These are phyloP conservation scores for Hemistola chrysoprasaria DNA, from an alignment of 2,888 invertebrate genomes.

Conservation along the genomic window DNA sequence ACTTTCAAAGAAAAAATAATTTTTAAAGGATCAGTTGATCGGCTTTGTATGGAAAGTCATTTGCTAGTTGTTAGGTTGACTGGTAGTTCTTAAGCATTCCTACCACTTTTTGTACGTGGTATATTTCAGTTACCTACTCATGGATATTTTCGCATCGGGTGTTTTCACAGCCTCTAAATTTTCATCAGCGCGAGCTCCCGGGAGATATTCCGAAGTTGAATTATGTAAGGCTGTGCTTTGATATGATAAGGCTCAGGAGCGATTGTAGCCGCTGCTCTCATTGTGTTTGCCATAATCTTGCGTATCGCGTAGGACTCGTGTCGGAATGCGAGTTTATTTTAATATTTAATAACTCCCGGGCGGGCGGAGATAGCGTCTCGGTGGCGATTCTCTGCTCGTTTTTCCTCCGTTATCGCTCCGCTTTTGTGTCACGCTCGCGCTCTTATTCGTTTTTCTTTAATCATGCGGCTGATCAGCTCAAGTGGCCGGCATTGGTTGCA, in stretches of 20 bases:
- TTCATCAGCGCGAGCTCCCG: constrained; percentile 48
- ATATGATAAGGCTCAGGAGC: constrained; percentile 72
- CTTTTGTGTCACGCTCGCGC: constrained; percentile 76
- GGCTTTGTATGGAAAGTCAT: no score
- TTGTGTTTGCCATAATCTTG: constrained; percentile 77
- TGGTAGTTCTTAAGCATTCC: no score
- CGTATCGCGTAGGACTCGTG: constrained; percentile 77
- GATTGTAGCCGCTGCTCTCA: constrained; percentile 69
- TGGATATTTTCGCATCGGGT: constrained; percentile 34
- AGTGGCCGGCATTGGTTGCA: constrained; percentile 52
- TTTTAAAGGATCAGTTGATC: no score
- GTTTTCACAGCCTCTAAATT: constrained; percentile 54
- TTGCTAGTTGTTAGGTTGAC: no score
- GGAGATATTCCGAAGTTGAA: constrained; percentile 57
- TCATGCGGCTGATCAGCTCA: constrained; percentile 62
- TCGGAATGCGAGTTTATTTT: constrained; percentile 80
- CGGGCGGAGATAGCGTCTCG: constrained; percentile 72
- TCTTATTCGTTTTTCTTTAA: constrained; percentile 72
- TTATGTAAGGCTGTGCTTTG: constrained; percentile 70
- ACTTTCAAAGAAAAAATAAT: no score
- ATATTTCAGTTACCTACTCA: no score
- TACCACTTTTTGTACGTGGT: no score
- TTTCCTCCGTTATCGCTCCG: constrained; percentile 72
- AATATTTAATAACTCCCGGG: constrained; percentile 80
- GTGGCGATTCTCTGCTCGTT: constrained; percentile 73